These are phyloP conservation scores for Ophioninae sp. DNA, from an alignment of 2,888 invertebrate species.

Conservation along the genomic window DNA sequence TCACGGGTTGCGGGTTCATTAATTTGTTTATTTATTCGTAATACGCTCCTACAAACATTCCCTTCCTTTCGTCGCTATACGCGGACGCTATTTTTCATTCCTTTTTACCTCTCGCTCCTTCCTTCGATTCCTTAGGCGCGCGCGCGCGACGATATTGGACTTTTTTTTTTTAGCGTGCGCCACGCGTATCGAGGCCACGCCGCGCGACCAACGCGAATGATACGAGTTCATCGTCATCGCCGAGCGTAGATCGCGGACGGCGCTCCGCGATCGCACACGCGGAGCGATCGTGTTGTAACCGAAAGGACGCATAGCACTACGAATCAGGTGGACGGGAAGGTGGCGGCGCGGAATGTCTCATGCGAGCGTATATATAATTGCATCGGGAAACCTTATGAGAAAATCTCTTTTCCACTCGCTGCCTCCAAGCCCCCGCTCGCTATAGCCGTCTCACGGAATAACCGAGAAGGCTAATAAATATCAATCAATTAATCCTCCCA, in stretches of 20 bases:
- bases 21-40: not conserved
- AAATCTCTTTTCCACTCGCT: conserved; percentile 31
- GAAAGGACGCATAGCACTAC: not conserved
- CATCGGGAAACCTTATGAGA: conserved; percentile 46
- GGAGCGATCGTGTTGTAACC: not conserved
- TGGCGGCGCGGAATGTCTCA: conserved; percentile 2
- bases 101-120: no score
- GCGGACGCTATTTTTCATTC: not conserved
- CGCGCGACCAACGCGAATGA: not conserved
- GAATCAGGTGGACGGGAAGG: not conserved
- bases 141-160: not conserved
- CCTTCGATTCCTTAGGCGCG: not conserved
- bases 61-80: not conserved
- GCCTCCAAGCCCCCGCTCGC: not conserved
- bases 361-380: conserved; percentile 12
- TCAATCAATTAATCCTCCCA: not conserved
- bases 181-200: not conserved
- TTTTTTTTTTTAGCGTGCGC: not conserved
- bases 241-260: not conserved
- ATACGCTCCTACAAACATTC: not conserved
- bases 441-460: not conserved
- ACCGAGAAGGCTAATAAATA: not conserved
- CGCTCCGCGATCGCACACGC: not conserved
- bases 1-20: no score
- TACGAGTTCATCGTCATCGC: not conserved